Conservation (phyloP, 2,888 invertebrate genomes). For the Heterodera filipjevi region DNA sequence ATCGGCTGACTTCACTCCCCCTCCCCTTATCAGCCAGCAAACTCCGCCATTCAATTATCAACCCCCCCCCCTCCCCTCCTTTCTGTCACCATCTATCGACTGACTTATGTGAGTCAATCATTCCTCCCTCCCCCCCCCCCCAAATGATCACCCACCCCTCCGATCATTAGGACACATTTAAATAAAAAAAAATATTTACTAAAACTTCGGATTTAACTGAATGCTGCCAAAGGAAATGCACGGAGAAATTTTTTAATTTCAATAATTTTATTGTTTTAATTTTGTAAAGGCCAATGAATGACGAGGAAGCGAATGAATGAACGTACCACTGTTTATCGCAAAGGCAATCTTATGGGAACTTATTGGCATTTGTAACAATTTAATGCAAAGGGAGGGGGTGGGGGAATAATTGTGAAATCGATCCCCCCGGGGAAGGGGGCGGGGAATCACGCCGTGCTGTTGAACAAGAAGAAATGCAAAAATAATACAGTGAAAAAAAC, state of each 20-base stretch:
- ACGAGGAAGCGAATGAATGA: neutral
- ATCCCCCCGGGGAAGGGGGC: neutral
- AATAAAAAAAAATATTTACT: neutral
- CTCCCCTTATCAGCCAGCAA: neutral
- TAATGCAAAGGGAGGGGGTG: neutral
- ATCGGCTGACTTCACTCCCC: neutral
- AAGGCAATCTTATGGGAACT: neutral
- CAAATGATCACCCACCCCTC: neutral
- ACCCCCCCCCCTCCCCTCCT: neutral
- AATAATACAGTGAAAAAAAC: neutral
- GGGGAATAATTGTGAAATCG: neutral
- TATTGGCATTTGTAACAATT: neutral
- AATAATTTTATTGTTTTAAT: no score
- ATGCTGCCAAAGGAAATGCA: no score
- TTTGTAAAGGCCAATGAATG: neutral
- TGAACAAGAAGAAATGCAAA: neutral
- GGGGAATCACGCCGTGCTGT: neutral
- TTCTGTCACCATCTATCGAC: neutral
- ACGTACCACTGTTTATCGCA: neutral
- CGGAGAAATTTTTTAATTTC: no score
- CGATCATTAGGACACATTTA: neutral
- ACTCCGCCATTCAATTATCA: neutral
- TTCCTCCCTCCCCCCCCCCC: neutral
- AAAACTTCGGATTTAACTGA: no score
- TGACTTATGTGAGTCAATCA: neutral